A percentile compares a stretch with the other conserved stretches of the same genome.
Conservation (phyloP, 2,888 invertebrate genomes). For the Drosophila rubida region DNA sequence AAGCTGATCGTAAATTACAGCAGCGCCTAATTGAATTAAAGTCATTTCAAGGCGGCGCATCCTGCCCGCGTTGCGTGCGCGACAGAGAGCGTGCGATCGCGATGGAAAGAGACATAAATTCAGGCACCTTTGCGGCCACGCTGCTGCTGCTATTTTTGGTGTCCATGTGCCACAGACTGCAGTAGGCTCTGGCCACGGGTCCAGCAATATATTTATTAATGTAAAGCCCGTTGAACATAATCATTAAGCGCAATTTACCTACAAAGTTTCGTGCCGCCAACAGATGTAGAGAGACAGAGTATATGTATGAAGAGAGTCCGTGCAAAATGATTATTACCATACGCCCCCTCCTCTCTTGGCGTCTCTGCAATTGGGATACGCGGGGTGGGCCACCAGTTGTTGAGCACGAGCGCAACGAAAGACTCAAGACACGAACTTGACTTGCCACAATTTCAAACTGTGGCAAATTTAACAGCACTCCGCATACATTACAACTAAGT, state of each 20-base stretch:
- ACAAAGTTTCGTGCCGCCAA: constrained; percentile 78
- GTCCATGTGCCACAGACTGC: constrained; percentile 37
- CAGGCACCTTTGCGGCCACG: constrained; percentile 58
- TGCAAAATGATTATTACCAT: constrained; percentile 79
- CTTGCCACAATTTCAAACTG: constrained; percentile 75
- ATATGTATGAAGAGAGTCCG: constrained; percentile 28
- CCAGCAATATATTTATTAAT: constrained; percentile 66
- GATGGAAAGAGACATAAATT: constrained; percentile 62
- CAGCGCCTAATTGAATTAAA: constrained; percentile 75
- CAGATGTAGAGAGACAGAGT: constrained; percentile 25
- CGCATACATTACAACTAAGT: constrained; percentile 64
- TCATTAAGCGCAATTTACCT: constrained; percentile 81
- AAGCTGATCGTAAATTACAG: constrained; percentile 63
- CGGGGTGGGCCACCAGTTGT: constrained; percentile 55
- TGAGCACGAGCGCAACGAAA: constrained; percentile 79
- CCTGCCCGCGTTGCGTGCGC: constrained; percentile 7
- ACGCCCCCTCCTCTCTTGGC: constrained; percentile 45
- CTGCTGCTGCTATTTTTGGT: constrained; percentile 56
- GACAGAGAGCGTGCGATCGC: background rate
- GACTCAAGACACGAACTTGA: constrained; percentile 80
- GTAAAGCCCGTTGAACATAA: constrained; percentile 76
- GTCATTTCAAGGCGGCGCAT: constrained; percentile 53
- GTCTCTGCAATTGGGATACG: constrained; percentile 11
- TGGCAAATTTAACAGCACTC: constrained; percentile 69
- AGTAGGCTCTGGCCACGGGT: constrained; percentile 12